Evolutionary conservation across 2,113 vertebrate species (phyloP).

Genomic region (Emberiza fucata): DNA sequence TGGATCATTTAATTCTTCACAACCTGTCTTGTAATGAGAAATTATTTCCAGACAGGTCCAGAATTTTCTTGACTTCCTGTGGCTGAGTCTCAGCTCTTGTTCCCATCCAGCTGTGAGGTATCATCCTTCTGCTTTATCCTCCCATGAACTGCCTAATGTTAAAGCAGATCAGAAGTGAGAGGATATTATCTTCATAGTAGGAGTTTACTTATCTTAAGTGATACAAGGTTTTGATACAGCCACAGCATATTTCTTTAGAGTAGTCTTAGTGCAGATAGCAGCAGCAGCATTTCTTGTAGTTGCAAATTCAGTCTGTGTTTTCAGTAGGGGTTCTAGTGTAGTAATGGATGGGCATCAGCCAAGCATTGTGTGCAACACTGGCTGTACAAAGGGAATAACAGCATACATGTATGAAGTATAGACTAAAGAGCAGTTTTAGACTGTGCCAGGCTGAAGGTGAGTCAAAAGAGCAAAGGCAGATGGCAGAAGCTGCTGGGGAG

Average conservation of each 20-base stretch:
- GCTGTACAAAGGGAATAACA: neutral
- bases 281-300: neutral
- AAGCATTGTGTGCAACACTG: neutral
- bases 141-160: neutral
- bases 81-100: neutral
- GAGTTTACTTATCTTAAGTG: neutral
- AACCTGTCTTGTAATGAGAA: neutral
- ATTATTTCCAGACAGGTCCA: neutral
- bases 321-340: neutral
- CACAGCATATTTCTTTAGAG: neutral
- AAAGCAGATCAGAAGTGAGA: neutral
- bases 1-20: neutral
- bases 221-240: neutral
- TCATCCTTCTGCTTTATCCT: neutral
- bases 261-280: neutral
- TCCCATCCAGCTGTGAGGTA: conserved; percentile 1
- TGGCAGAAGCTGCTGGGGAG: neutral
- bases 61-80: neutral
- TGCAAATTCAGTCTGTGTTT: neutral
- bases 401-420: neutral
- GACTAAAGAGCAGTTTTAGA: neutral
- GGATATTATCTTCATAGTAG: neutral
- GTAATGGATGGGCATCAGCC: neutral
- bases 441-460: neutral
- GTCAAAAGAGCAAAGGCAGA: neutral